Evolutionary conservation across 1,140 invertebrate genomes (phyloP), one percentile per base, ranked within the genome.

Genomic region (Brachionus rubens): DNA sequence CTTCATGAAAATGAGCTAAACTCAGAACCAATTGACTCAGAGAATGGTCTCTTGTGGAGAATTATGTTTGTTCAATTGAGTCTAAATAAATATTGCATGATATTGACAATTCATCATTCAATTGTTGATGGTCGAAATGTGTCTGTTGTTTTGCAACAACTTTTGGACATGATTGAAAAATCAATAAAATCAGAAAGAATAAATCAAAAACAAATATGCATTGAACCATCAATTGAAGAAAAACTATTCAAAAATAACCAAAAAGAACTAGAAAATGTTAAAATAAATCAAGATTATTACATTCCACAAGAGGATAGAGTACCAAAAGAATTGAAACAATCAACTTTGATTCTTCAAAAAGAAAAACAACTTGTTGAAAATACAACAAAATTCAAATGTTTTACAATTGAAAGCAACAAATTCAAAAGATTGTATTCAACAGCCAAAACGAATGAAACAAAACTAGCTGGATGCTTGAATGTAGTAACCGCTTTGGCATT

Each of bases 71-170:
- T 59, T 16, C 26, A 59, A 59, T 16, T 59, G 16, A 59, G 30
- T 36, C 2, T 19, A 36, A 16, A 5, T 28, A 59, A 59, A 59
- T 59, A 59, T 36, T 59, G 54, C 30, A 59, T 59, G 14, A 9
- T 59, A 2, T 59, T 59, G n/a, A 59, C 54, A n/a, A 33, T 59
- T 28, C 54, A 59, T 10, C 54, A 59, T 36, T 26, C 54, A 36
- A 59, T 59, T 19, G 36, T 59, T 59, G 54, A 59, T 59, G 54
- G 54, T 7, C 12, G 54, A 59, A 59, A 59, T 36, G 54, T 16
- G 3, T 16, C 54, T 6, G 54, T 59, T 59, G 19, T 59, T 59
- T 59, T 59, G 54, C 54, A 59, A 19, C 54, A 59, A 59, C 36
- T 59, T 14, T 36, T 59, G 28, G 6, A 59, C 30, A 19, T 59